Conservation (phyloP, 2,888 invertebrate genomes). For the Arrhopalites spinosus region DNA sequence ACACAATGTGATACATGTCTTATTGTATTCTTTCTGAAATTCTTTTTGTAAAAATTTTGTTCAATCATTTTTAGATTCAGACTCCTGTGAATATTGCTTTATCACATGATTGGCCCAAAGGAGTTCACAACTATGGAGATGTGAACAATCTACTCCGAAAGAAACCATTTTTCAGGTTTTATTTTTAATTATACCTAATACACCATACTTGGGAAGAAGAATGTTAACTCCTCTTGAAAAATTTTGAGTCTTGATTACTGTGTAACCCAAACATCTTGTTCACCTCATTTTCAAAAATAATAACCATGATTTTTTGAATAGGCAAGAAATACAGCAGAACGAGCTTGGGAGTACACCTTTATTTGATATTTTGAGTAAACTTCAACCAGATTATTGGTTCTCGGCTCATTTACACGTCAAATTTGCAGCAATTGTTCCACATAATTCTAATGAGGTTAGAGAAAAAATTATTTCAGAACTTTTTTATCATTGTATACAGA, state of each 20-base stretch:
- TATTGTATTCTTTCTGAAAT: background rate
- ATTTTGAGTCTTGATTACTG: too few relatives aligned
- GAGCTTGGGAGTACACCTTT: slow-evolving; percentile 86
- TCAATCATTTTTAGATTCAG: slow-evolving; percentile 58
- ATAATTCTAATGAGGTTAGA: slow-evolving; percentile 59
- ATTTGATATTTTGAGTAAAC: slow-evolving; percentile 75
- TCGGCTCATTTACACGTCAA: slow-evolving; percentile 96
- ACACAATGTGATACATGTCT: background rate
- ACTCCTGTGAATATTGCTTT: slow-evolving; percentile 81
- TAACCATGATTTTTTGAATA: too few relatives aligned
- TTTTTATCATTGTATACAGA: too few relatives aligned
- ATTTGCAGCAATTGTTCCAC: slow-evolving; percentile 85
- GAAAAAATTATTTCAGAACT: background rate
- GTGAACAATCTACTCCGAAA: slow-evolving; percentile 70
- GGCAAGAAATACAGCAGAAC: slow-evolving; percentile 79
- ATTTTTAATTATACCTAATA: slow-evolving; percentile 46
- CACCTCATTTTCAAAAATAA: too few relatives aligned
- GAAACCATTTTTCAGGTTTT: slow-evolving; percentile 81
- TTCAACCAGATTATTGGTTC: slow-evolving; percentile 94
- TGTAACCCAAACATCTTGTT: too few relatives aligned
- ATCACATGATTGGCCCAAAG: slow-evolving; percentile 97
- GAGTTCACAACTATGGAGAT: slow-evolving; percentile 85
- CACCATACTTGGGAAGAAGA: too few relatives aligned
- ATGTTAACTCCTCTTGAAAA: too few relatives aligned
- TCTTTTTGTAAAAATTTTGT: background rate